Conservation (phyloP, 2,113 vertebrate species). For the Pterocles burchelli region DNA sequence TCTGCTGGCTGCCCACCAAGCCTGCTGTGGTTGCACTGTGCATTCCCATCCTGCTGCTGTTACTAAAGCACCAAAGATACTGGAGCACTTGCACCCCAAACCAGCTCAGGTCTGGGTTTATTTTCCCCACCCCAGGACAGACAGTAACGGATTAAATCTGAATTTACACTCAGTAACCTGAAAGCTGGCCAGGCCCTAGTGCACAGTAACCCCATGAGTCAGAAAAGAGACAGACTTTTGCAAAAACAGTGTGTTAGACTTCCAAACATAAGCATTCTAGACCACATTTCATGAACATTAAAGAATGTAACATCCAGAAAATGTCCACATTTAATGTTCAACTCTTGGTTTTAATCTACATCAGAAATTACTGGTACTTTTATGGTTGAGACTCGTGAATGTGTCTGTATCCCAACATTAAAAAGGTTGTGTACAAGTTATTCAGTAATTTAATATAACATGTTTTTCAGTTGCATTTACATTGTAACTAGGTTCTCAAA, state of each 20-base stretch:
- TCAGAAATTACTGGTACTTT: neutral
- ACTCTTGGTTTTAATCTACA: neutral
- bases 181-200: neutral
- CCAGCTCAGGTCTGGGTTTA: neutral
- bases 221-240: neutral
- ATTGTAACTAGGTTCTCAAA: neutral
- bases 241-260: neutral
- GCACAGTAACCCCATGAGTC: neutral
- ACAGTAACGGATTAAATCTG: neutral
- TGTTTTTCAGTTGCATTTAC: neutral
- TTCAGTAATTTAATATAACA: neutral
- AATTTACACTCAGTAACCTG: neutral
- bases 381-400: neutral
- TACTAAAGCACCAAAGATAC: neutral
- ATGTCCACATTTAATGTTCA: neutral
- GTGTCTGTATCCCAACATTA: neutral
- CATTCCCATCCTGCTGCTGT: accelerated
- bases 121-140: neutral
- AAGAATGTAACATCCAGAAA: neutral
- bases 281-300: neutral
- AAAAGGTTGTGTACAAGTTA: neutral
- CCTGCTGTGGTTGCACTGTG: neutral
- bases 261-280: neutral
- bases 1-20: neutral
- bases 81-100: neutral